Percentiles rank a stretch among this genome's conserved stretches.
These are phyloP conservation scores for Microctonus brassicae DNA, from an alignment of 2,888 invertebrate genomes.

Conservation along the genomic window DNA sequence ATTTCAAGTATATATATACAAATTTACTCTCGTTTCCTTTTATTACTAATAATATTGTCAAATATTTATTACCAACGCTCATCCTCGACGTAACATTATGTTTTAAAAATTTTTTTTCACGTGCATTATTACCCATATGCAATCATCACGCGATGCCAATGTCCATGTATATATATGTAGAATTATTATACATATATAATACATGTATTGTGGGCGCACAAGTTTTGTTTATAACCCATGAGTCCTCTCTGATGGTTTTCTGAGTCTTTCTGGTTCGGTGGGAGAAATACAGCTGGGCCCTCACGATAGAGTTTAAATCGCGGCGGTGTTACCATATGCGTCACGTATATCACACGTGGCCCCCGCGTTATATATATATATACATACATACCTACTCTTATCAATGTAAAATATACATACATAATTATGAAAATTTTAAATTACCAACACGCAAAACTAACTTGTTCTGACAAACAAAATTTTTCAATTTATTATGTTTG, in stretches of 20 bases:
- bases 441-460: constrained; percentile 17
- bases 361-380: constrained; percentile 6
- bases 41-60: neutral
- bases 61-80: neutral
- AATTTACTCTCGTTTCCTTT: too few relatives aligned
- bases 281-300: constrained; percentile 36
- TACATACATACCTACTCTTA: neutral
- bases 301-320: constrained; percentile 41
- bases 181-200: neutral
- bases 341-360: constrained; percentile 40
- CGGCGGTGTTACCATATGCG: constrained; percentile 34
- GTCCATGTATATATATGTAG: constrained; percentile 13
- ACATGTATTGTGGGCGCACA: neutral
- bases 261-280: constrained; percentile 21
- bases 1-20: neutral
- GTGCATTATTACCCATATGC: constrained; percentile 14
- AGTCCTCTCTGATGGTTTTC: constrained; percentile 19
- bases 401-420: neutral
- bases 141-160: constrained; percentile 31
- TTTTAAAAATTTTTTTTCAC: neutral
- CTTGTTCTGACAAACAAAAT: constrained; percentile 19
- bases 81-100: too few relatives aligned
- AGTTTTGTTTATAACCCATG: constrained; percentile 35
- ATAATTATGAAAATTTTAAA: constrained; percentile 20
- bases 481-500: neutral